Conservation (phyloP, 2,888 invertebrate species). For the Serrognathus titanus region DNA sequence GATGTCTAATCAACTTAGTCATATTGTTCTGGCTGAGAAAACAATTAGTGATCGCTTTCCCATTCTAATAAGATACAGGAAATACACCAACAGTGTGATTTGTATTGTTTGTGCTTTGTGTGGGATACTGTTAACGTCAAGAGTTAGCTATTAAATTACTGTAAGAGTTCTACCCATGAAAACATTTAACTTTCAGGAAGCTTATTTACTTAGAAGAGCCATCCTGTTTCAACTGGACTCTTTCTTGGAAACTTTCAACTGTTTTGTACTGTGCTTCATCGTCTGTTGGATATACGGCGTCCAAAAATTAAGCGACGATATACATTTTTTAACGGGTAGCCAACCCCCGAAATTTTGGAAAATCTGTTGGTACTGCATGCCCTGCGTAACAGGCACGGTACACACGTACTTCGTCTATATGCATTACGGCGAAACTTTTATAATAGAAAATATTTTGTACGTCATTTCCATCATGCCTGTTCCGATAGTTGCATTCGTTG, state of each 20-base stretch:
- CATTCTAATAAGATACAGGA: conserved; percentile 8
- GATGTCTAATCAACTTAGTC: conserved; percentile 11
- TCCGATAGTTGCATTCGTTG: conserved; percentile 13
- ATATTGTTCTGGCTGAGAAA: conserved; percentile 12
- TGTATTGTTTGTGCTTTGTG: conserved; percentile 9
- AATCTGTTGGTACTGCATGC: conserved; percentile 26
- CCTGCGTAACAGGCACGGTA: neutral
- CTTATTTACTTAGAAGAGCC: too few species aligned
- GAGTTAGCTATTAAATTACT: neutral
- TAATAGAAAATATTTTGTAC: neutral
- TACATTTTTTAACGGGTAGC: conserved; percentile 27
- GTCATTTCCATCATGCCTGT: conserved; percentile 9
- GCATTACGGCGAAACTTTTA: neutral
- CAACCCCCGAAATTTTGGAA: conserved; percentile 31
- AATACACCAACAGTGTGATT: conserved; percentile 10
- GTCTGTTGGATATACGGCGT: conserved; percentile 30
- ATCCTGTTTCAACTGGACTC: too few species aligned
- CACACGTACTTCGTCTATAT: neutral
- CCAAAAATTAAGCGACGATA: conserved; percentile 29
- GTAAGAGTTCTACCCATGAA: too few species aligned
- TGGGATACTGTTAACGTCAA: conserved; percentile 7
- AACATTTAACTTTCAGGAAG: too few species aligned
- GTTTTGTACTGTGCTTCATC: conserved; percentile 12
- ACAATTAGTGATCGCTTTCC: conserved; percentile 13
- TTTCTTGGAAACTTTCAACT: conserved; percentile 5